phyloP scores from a whole-genome alignment of 2,888 invertebrate genomes.

The Sipha maydis region DNA sequence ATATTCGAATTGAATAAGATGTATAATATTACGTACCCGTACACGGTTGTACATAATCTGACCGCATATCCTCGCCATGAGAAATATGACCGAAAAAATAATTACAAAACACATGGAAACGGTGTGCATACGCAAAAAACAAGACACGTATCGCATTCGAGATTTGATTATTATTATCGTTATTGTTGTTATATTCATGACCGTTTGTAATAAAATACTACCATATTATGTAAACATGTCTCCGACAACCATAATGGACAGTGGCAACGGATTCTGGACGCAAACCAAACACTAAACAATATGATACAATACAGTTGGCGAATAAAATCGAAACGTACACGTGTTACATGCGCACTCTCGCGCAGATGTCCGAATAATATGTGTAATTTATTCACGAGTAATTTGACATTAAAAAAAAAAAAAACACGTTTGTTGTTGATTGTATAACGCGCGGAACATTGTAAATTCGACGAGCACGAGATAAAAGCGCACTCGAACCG shows the following conservation, averaged over 20 bases:
- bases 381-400: slow-evolving; percentile 32
- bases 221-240: slow-evolving; percentile 21
- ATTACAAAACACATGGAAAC: background rate
- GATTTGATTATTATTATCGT: no score
- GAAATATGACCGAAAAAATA: background rate
- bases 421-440: slow-evolving; percentile 9
- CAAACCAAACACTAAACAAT: slow-evolving; percentile 13
- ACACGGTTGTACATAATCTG: background rate
- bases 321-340: background rate
- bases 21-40: background rate
- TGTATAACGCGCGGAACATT: background rate
- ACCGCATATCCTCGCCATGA: background rate
- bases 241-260: background rate
- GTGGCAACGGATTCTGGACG: slow-evolving; percentile 31
- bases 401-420: background rate
- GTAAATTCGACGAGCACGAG: no score
- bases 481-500: no score
- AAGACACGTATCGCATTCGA: no score
- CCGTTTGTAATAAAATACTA: background rate
- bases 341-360: background rate
- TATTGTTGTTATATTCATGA: background rate
- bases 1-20: background rate
- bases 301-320: background rate
- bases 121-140: no score
- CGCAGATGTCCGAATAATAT: background rate